Conservation (phyloP, 2,113 vertebrate genomes). For the Eurypyga helias region DNA sequence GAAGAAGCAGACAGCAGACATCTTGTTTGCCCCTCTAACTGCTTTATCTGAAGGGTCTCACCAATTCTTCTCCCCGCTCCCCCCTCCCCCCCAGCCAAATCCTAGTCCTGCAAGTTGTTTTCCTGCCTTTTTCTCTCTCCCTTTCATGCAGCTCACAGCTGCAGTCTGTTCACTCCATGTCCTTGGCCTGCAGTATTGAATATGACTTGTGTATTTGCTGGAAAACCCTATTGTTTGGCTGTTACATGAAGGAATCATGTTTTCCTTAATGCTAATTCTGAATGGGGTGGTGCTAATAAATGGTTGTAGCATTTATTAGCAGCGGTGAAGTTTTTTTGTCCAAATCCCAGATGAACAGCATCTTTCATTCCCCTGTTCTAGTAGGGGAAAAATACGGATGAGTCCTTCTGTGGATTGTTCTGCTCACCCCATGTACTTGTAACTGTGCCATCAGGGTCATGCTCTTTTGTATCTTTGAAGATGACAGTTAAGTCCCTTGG, state of each 20-base stretch:
- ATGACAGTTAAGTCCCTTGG: background rate
- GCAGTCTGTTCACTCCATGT: background rate
- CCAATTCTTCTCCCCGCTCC: background rate
- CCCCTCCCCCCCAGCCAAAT: accelerated
- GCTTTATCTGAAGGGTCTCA: background rate
- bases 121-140: background rate
- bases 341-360: background rate
- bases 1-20: background rate
- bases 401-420: background rate
- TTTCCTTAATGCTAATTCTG: background rate
- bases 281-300: background rate
- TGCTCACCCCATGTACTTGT: background rate
- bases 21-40: background rate
- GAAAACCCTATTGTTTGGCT: background rate
- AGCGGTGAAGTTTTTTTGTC: background rate
- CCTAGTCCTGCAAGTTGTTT: background rate
- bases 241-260: background rate
- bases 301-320: background rate
- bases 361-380: background rate
- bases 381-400: background rate
- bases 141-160: background rate
- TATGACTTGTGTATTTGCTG: background rate
- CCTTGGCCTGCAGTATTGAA: background rate
- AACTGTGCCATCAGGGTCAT: background rate
- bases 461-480: background rate